phyloP scores from a whole-genome alignment of 2,888 invertebrate species.

The Stenodera caucasica region DNA sequence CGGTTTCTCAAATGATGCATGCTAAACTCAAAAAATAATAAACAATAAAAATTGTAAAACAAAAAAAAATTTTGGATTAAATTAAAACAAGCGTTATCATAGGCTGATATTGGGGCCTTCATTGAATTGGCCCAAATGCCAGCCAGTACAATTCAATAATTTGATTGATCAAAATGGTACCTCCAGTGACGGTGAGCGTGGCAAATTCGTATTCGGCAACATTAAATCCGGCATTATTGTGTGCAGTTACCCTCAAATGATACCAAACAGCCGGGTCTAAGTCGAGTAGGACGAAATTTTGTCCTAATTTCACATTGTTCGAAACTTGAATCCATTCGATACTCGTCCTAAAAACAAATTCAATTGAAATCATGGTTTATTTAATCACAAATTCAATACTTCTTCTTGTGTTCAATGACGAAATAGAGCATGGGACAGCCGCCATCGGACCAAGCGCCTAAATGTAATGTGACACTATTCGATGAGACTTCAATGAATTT shows the following conservation, averaged over 20 bases:
- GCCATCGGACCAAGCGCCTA: constrained; percentile 92
- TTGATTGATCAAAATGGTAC: constrained; percentile 67
- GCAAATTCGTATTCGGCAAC: constrained; percentile 96
- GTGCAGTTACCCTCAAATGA: constrained; percentile 85
- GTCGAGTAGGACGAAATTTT: constrained; percentile 88
- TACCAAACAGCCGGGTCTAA: constrained; percentile 95
- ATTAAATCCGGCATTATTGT: constrained; percentile 94
- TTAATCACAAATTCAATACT: constrained; percentile 70
- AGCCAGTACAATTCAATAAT: too few relatives aligned
- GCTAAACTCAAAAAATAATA: constrained; percentile 13
- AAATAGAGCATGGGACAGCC: constrained; percentile 96
- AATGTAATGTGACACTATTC: constrained; percentile 89
- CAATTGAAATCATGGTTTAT: too few relatives aligned
- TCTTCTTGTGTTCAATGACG: constrained; percentile 92
- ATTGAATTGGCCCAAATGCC: too few relatives aligned
- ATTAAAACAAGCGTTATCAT: background rate
- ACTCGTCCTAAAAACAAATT: constrained; percentile 71
- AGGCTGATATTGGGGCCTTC: background rate
- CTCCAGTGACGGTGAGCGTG: constrained; percentile 90
- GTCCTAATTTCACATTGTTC: constrained; percentile 88
- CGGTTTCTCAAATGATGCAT: constrained; percentile 4
- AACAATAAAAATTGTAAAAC: constrained; percentile 21
- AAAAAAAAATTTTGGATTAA: constrained; percentile 5
- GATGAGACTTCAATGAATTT: constrained; percentile 91
- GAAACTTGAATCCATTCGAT: constrained; percentile 93